phyloP scores from a whole-genome alignment of 2,888 invertebrate genomes.

The Lochmaea crataegi region DNA sequence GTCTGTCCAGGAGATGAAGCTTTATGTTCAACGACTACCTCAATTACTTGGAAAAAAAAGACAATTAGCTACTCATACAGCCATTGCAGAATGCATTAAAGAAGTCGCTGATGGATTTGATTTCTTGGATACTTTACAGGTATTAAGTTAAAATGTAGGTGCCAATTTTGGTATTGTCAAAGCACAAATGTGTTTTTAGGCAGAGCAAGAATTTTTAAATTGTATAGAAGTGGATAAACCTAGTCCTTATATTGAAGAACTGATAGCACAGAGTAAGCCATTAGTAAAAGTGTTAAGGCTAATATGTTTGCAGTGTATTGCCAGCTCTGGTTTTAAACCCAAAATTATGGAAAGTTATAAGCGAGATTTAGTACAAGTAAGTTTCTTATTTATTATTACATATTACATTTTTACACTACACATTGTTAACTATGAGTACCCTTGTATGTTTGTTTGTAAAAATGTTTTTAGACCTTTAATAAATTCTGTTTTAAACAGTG shows the following conservation, averaged over 20 bases:
- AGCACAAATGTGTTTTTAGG: constrained; percentile 60
- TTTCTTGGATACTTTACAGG: constrained; percentile 63
- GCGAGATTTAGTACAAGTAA: constrained; percentile 69
- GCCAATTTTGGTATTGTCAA: not conserved
- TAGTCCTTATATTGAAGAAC: constrained; percentile 90
- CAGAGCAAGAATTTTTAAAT: constrained; percentile 92
- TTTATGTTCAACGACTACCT: constrained; percentile 90
- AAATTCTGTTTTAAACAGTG: too few relatives aligned
- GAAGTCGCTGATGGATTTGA: constrained; percentile 73
- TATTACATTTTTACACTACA: too few relatives aligned
- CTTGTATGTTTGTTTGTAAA: too few relatives aligned
- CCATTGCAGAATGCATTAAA: constrained; percentile 94
- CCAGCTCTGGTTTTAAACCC: constrained; percentile 92
- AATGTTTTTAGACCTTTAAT: too few relatives aligned
- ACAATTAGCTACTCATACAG: constrained; percentile 88
- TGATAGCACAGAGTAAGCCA: constrained; percentile 87
- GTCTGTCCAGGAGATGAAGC: constrained; percentile 94
- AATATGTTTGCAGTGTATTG: constrained; percentile 92
- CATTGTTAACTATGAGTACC: too few relatives aligned
- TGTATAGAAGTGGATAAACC: constrained; percentile 92
- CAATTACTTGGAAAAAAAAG: constrained; percentile 88
- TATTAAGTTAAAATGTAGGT: constrained; percentile 29
- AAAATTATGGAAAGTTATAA: constrained; percentile 81
- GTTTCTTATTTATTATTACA: constrained; percentile 3
- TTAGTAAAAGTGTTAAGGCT: constrained; percentile 86